phyloP scores from a whole-genome alignment of 2,113 vertebrate species.

The Sinocyclocheilus grahami region DNA sequence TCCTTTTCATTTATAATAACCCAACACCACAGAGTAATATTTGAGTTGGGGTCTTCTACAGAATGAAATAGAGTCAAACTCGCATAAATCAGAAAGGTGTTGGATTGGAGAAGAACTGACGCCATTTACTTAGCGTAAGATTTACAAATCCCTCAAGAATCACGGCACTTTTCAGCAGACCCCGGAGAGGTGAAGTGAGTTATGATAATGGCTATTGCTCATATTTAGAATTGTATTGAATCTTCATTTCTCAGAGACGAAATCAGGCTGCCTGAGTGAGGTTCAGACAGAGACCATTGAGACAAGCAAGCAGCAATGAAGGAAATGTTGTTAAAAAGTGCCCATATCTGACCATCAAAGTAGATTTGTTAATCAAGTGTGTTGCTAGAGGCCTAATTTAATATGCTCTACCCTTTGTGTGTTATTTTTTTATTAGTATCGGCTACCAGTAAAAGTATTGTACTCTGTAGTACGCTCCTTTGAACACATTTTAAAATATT shows the following conservation, averaged over 20 bases:
- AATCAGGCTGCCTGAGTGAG: not conserved
- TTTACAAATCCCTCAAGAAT: conserved; percentile 68
- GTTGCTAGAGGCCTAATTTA: not conserved
- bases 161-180: conserved; percentile 63
- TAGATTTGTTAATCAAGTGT: not conserved
- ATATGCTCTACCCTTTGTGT: not conserved
- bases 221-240: conserved; percentile 41
- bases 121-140: conserved; percentile 61
- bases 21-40: conserved; percentile 44
- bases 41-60: conserved; percentile 58
- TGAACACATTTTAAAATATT: too few species aligned
- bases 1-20: conserved; percentile 67
- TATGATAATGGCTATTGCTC: conserved; percentile 59
- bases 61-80: conserved; percentile 54
- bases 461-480: too few species aligned
- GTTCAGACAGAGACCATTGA: not conserved
- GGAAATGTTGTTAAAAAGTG: not conserved
- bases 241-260: conserved; percentile 15
- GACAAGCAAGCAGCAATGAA: not conserved
- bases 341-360: too few species aligned
- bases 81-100: conserved; percentile 62
- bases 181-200: conserved; percentile 61
- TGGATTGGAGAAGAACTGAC: conserved; percentile 49
- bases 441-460: not conserved
- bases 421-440: not conserved